Conservation (phyloP, 2,113 vertebrate genomes). For the Plotosus lineatus region DNA sequence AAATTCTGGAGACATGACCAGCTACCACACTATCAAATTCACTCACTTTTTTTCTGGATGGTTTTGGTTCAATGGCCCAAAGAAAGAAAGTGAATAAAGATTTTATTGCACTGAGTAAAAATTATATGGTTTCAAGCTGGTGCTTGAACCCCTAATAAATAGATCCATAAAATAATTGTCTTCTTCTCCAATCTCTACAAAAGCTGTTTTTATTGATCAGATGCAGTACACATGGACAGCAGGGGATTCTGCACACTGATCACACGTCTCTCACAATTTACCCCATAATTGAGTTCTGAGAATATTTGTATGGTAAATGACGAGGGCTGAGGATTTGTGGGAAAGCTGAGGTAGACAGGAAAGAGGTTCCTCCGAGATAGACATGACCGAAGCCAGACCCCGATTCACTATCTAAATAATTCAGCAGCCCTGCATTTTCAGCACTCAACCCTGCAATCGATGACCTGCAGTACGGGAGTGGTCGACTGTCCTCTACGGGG, state of each 20-base stretch:
- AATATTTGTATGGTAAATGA: slow-evolving; percentile 37
- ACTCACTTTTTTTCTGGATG: too few relatives aligned
- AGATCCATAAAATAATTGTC: slow-evolving; percentile 13
- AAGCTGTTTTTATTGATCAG: slow-evolving; percentile 9
- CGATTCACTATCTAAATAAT: slow-evolving; percentile 52
- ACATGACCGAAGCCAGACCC: slow-evolving; percentile 44
- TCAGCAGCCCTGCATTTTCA: slow-evolving; percentile 46
- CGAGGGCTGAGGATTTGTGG: slow-evolving; percentile 32
- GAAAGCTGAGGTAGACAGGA: slow-evolving; percentile 12
- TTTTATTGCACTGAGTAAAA: too few relatives aligned
- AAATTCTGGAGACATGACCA: too few relatives aligned
- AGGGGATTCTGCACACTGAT: neutral
- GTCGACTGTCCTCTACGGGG: slow-evolving; percentile 41
- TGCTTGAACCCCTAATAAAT: too few relatives aligned
- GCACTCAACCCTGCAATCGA: slow-evolving; percentile 51
- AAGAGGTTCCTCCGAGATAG: slow-evolving; percentile 39
- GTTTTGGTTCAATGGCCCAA: too few relatives aligned
- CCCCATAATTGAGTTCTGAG: slow-evolving; percentile 10
- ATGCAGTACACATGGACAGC: neutral
- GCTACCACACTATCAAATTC: too few relatives aligned
- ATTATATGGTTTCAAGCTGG: too few relatives aligned
- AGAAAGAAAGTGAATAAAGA: too few relatives aligned
- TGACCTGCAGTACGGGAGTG: slow-evolving; percentile 43
- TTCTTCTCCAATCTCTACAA: neutral
- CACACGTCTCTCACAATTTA: slow-evolving; percentile 36